Base-by-base conservation (phyloP, 2,888 invertebrate species). In the Andrena bucephala region DNA sequence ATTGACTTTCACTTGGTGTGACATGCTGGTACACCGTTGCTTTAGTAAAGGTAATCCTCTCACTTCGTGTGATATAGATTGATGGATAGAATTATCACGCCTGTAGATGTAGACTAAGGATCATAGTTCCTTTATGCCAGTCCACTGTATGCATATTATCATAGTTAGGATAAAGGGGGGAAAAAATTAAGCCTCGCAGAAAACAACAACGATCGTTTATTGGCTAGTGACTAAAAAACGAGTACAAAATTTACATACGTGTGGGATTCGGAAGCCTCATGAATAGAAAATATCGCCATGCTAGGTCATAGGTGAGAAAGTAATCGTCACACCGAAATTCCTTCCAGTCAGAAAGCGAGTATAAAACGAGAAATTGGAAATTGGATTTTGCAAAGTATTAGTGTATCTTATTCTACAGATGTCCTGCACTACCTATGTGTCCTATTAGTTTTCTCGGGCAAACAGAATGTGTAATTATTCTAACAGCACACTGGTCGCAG, bases 151-250 rank as follows among this genome's bases (percentile, higher is more conserved):
- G 54, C n/a, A n/a, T n/a, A 52, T 48, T n/a, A 33, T 10, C 20
- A 2, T 10, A 31, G 4, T 20, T 6, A 8, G 20, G 31, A 20
- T 31, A 48, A 68, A 62, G 71, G 60, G 60, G 36, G 69, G 57
- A 76, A 68, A 52, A 62, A 68, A 33, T 42, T 13, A 48, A 27
- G 31, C 20, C 4, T 57, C 42, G 16, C 63, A 73, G 48, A 54
- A 75, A 80, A 69, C 75, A 85, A 63, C 62, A 88, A 88, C 76
- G 60, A 81, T 77, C 62, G 65, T 87, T 89, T 89, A 88, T 89
- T 86, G 57, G 16, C 70, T 76, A 85, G 31, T 65, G 69, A 85
- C 71, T 79, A 77, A 31, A 77, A 77, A 84, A 76, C 29, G 59
- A 59, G 54, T 84, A 85, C 71, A 85, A 65, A 79, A 80, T 81